Evolutionary conservation across 2,888 invertebrate species (phyloP).

Genomic region (Lepidochrysops patricia): DNA sequence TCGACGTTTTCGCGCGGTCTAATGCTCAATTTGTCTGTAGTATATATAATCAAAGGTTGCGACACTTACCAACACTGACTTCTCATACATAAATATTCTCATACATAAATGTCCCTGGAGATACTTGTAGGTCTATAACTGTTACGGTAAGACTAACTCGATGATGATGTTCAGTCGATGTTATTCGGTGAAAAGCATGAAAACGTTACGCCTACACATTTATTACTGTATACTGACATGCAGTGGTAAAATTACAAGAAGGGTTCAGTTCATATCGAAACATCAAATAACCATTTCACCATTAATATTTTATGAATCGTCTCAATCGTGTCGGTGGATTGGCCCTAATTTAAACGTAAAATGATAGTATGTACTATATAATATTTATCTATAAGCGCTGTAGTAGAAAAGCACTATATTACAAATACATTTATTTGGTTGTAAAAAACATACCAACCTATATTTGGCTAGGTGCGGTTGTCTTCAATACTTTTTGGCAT

Average conservation of each 20-base stretch:
- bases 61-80: too few species aligned
- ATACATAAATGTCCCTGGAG: too few species aligned
- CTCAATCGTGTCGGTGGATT: too few species aligned
- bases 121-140: too few species aligned
- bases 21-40: too few species aligned
- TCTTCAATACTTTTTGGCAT: constrained; percentile 3
- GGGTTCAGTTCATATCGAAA: too few species aligned
- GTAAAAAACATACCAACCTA: constrained; percentile 18
- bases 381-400: background rate
- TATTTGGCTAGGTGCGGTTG: constrained; percentile 25
- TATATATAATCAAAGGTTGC: too few species aligned
- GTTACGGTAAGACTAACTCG: too few species aligned
- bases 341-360: background rate
- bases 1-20: too few species aligned
- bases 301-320: too few species aligned
- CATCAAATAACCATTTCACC: too few species aligned
- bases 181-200: background rate
- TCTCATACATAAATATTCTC: too few species aligned
- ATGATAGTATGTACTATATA: background rate
- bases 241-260: background rate
- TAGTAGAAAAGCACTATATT: constrained; percentile 6
- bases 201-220: background rate
- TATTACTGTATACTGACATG: background rate
- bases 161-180: background rate
- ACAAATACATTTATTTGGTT: constrained; percentile 2